Base-by-base conservation (phyloP, 2,888 invertebrate species). In the Amaurobius ferox region DNA sequence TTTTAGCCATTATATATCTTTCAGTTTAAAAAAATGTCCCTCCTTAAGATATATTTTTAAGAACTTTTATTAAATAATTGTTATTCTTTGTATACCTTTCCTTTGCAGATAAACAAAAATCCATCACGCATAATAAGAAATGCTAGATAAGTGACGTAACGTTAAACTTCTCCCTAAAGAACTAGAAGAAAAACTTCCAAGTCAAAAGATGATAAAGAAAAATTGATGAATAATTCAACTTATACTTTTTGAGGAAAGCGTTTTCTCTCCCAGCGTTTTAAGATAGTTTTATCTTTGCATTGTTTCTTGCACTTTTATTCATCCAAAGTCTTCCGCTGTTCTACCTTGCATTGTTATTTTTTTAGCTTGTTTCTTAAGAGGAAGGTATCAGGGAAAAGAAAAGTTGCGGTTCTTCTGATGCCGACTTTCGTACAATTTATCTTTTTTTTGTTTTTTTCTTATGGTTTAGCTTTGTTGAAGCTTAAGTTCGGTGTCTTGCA, bases 201-300 rank as follows among this genome's bases (percentile, higher is more conserved):
- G 55, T 44, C 1, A 55, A 23, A 23, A 23, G 55, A 55, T 44
- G 16, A 44, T 35, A 35, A 55, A 23, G 23, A 55, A 55, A 55
- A 55, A 3, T 23, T 55, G 44, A 55, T 55, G 55, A 55, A 55
- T 55, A 55, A 55, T 55, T 55, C 55, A 55, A 55, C 13, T 55
- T 23, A n/a, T n/a, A n/a, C 16, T 55, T 19, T 55, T 55, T 23
- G 55, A 55, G 23, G 16, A 55, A 55, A 55, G 16, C 55, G 23
- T 6, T 55, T 55, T 23, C 23, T 55, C 23, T 55, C 23, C 55
- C 23, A 23, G 1, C 23, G 23, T 55, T 55, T 55, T 55, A n/a
- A 55, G 55, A 55, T 55, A 55, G 55, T 55, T 55, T 55, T 55
- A 55, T 55, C 55, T 55, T 23, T 23, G 55, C 2, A 55, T 55